A percentile compares a stretch with the other conserved stretches of the same genome.
These are phyloP conservation scores for Rhabdomys pumilio DNA, from an alignment of 2,797 vertebrate species.

Conservation along the genomic window DNA sequence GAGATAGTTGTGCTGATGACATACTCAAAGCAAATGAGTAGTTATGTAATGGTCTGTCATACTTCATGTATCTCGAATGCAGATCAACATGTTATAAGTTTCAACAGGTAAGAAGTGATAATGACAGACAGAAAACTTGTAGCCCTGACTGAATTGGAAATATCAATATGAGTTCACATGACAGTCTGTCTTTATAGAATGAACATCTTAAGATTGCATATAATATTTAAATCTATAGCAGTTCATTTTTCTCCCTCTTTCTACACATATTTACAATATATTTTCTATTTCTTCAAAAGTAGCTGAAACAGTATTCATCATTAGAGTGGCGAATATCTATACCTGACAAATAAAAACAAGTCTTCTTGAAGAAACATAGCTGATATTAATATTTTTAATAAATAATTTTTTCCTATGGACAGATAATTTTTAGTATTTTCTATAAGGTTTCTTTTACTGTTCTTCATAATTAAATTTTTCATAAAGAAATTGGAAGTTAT, in stretches of 20 bases:
- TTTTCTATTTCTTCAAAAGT: conserved; percentile 16
- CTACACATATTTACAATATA: background rate
- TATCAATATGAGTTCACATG: background rate
- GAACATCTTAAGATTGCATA: background rate
- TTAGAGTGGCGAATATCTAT: background rate
- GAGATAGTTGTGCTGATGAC: background rate
- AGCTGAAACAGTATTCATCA: background rate
- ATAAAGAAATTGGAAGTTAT: background rate
- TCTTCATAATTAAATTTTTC: background rate
- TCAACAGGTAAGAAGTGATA: background rate
- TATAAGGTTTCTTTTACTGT: background rate
- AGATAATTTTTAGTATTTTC: conserved; percentile 42
- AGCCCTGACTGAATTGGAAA: conserved; percentile 34
- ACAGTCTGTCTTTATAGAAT: background rate
- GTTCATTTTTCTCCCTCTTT: background rate
- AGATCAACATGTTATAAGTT: background rate
- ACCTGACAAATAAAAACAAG: conserved; percentile 3
- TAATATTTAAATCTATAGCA: conserved; percentile 19
- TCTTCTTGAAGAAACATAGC: conserved; percentile 7
- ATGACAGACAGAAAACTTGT: background rate
- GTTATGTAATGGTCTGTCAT: background rate
- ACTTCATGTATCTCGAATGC: background rate
- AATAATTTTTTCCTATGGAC: background rate
- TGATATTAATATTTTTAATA: conserved; percentile 2
- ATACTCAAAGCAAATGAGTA: background rate